phyloP scores from a whole-genome alignment of 2,888 invertebrate genomes.

The Callinectes sapidus region DNA sequence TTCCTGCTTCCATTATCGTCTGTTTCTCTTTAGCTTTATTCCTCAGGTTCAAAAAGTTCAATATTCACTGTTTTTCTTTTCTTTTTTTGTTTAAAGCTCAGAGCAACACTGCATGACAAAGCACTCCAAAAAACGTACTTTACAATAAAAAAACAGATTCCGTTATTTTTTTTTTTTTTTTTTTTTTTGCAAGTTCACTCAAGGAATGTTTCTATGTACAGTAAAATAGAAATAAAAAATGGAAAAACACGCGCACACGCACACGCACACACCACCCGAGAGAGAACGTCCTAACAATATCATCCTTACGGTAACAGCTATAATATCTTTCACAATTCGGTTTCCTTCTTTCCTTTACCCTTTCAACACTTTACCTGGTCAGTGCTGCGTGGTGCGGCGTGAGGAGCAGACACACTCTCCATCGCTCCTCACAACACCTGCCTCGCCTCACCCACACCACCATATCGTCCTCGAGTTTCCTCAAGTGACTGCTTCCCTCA shows the following conservation, averaged over 20 bases:
- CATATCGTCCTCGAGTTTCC: background rate
- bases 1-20: background rate
- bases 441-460: background rate
- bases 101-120: constrained; percentile 5
- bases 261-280: constrained; percentile 26
- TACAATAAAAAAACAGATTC: background rate
- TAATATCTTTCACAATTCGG: constrained; percentile 14
- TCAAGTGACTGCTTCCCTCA: background rate
- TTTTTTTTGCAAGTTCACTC: background rate
- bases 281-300: background rate
- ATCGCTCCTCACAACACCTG: background rate
- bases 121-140: background rate
- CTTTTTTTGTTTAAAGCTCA: background rate
- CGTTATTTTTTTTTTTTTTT: background rate
- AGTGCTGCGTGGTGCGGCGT: no score
- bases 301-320: background rate
- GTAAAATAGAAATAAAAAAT: background rate
- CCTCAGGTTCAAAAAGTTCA: background rate
- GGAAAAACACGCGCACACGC: background rate
- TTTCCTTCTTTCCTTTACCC: constrained; percentile 12
- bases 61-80: background rate
- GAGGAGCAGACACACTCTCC: background rate
- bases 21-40: background rate
- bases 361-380: background rate
- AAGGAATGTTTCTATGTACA: constrained; percentile 8